A percentile compares a stretch with the other conserved stretches of the same genome.
These are phyloP conservation scores for Drosophila nigromelanica DNA, from an alignment of 1,140 invertebrate genomes.

Conservation along the genomic window DNA sequence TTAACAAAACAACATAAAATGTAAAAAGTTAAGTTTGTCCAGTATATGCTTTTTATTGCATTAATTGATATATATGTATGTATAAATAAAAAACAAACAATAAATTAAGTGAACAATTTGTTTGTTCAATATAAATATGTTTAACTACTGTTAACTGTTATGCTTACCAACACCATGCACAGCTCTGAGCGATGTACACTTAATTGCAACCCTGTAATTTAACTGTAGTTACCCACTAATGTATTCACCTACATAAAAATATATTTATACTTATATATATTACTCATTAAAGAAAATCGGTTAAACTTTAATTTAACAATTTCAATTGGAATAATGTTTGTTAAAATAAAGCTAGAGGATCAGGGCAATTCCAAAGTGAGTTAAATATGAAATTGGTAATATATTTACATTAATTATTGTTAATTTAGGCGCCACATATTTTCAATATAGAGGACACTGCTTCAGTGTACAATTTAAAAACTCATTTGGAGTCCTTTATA, in stretches of 20 bases:
- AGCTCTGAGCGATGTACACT: background rate
- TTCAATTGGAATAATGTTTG: conserved; percentile 31
- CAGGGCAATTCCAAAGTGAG: conserved; percentile 14
- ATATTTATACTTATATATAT: background rate
- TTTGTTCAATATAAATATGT: background rate
- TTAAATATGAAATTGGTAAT: background rate
- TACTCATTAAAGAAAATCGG: background rate
- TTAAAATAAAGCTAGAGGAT: conserved; percentile 36
- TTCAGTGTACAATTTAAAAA: conserved; percentile 19
- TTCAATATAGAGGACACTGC: conserved; percentile 24
- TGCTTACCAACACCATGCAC: conserved; percentile 3
- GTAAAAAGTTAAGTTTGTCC: too few relatives aligned
- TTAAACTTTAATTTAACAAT: too few relatives aligned
- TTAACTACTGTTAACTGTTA: too few relatives aligned
- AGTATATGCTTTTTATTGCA: too few relatives aligned
- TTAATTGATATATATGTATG: too few relatives aligned
- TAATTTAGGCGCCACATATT: conserved; percentile 16
- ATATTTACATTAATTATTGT: background rate
- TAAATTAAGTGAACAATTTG: too few relatives aligned
- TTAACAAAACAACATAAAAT: too few relatives aligned
- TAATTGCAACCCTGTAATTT: conserved; percentile 14
- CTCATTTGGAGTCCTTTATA: conserved; percentile 13
- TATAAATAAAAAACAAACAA: too few relatives aligned
- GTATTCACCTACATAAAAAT: background rate
- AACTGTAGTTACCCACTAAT: conserved; percentile 8